Base-by-base conservation (phyloP, 2,797 vertebrate genomes). In the Triplophysa bombifrons region DNA sequence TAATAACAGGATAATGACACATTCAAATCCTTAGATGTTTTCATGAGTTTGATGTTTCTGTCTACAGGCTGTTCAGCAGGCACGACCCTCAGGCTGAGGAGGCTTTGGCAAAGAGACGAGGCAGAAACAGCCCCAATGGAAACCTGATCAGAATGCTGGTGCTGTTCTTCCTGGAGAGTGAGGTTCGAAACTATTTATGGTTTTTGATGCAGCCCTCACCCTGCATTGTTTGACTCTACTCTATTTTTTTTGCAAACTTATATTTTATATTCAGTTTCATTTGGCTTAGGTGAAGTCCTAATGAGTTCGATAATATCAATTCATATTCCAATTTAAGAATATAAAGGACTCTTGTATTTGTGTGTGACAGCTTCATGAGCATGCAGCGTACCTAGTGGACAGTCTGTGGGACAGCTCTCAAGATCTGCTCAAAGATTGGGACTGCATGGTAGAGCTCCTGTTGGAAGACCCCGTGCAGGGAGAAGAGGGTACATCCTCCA, bases 351-450 rank as follows among this genome's bases (percentile, higher is more conserved):
- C 3, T 17, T 58, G 9, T 58, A 5, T 14, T 14, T 80, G 76
- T 60, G 20, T 68, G 4, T 90, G 69, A 78, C 75, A 99, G 98
- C 96, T 99, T 85, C 98, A 99, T 8, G 98, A 99, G 86, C 98
- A 99, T 74, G 98, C 97, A 16, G 98, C 98, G 25, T 99, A 99
- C 88, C 90, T 99, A 89, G 98, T 99, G 88, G 98, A 99, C 92
- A 98, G 97, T 67, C 89, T 99, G 87, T 99, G 98, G 98, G 98
- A 99, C 89, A 99, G 98, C 87, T 99, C 98, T 80, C 98, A 99
- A 92, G 98, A 99, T 89, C 92, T 99, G 81, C 91, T 99, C 81
- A 99, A 99, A 88, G 98, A 99, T 92, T 99, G 98, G 98, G 98
- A 99, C 90, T 99, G 98, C 90, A 99, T 99, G 98, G 94, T 97